Evolutionary conservation across 2,888 invertebrate genomes (phyloP), one percentile per base, ranked within the genome.

Genomic region (Augochlorella aurata): DNA sequence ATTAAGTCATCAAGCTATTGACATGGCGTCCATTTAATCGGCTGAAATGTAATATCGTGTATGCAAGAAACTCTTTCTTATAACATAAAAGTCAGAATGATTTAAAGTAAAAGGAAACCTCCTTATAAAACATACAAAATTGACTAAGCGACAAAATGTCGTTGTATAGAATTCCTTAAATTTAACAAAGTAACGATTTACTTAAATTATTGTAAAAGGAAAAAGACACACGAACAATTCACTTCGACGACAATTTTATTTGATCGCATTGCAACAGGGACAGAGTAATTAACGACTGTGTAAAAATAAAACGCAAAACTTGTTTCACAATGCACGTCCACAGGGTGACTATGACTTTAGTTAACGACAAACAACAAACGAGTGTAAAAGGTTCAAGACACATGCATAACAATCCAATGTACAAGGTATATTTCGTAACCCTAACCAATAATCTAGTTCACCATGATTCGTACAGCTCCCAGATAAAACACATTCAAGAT

Each of bases 401-500:
- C 74, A 63, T 58, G 70, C 79, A 61, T 71, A 81, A 81, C 70
- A 74, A 81, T 74, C 66, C 66, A 71, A 67, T 75, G 52, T 69
- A 79, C 79, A 21, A 54, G 24, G 7, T 65, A 79, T 54, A 79
- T 16, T 49, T 69, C 21, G 47, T 45, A 29, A 79, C 24, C 18
- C 14, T 24, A 63, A 69, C n/a, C n/a, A 45, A n/a, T 49, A 16
- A 44, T 61, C 47, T 63, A 50, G 16, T 45, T 77, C n/a, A 45
- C 49, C 54, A 74, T 47, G 73, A 24, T 21, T 44, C 16, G 38
- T 65, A 52, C 9, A 38, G 5, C 29, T 71, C 16, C 49, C 3
- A 47, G 8, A 38, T 4, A 66, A 69, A 66, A 50, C 44, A 68
- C 38, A 16, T 58, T 66, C 49, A n/a, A 47, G 50, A n/a, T 49